Percentiles rank a stretch among this genome's conserved stretches.
Evolutionary conservation across 2,888 invertebrate genomes (phyloP).

Genomic region (Synergus itoensis): DNA sequence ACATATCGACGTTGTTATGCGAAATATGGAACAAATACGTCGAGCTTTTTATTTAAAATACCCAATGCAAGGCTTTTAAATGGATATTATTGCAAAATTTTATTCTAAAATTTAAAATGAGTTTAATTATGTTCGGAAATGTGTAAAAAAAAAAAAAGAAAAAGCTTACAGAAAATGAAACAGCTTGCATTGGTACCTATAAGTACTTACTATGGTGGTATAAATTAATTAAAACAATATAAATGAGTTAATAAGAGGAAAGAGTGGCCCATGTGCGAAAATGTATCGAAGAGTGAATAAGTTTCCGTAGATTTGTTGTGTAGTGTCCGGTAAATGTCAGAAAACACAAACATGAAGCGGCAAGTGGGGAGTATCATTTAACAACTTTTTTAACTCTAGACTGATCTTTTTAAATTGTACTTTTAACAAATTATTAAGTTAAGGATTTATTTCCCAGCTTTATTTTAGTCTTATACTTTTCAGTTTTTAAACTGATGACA

Average conservation of each 20-base stretch:
- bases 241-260: neutral
- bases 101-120: neutral
- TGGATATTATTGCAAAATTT: neutral
- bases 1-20: neutral
- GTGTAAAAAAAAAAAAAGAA: neutral
- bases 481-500: neutral
- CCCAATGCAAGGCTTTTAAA: neutral
- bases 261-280: neutral
- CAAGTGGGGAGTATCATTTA: neutral
- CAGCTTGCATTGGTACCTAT: neutral
- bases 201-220: neutral
- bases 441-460: neutral
- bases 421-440: neutral
- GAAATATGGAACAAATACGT: neutral
- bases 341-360: neutral
- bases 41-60: neutral
- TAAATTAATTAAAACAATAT: neutral
- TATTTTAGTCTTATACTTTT: neutral
- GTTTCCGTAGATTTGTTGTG: neutral
- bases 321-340: neutral
- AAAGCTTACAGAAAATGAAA: neutral
- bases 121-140: neutral
- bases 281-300: neutral
- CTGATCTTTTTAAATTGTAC: too few relatives aligned
- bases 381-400: neutral